phyloP scores from a whole-genome alignment of 2,113 vertebrate genomes.

The Grus americana region DNA sequence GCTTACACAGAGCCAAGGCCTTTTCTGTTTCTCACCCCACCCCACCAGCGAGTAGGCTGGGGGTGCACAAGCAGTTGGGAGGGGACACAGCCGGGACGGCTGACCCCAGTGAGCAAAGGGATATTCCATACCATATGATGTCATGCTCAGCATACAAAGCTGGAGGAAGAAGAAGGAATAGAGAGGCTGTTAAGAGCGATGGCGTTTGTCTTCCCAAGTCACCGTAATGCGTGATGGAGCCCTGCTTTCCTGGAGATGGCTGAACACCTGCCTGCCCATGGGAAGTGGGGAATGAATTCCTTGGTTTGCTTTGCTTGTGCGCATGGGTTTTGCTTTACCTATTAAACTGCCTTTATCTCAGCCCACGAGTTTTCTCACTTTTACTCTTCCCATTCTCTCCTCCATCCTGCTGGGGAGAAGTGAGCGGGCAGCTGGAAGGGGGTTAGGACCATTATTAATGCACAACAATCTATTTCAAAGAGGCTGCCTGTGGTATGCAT shows the following conservation, averaged over 20 bases:
- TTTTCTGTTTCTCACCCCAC: no score
- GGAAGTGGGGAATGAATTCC: background rate
- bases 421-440: background rate
- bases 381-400: background rate
- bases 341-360: background rate
- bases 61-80: background rate
- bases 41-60: background rate
- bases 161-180: background rate
- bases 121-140: background rate
- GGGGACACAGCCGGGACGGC: no score
- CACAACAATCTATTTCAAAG: background rate
- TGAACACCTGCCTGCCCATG: background rate
- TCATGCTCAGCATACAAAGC: background rate
- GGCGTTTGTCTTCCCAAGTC: background rate
- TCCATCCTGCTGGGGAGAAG: background rate
- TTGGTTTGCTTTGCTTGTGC: background rate
- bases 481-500: background rate
- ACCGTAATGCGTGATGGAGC: background rate
- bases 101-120: background rate
- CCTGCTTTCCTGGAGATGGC: background rate
- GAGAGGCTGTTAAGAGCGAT: accelerated
- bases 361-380: background rate
- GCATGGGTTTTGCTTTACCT: background rate
- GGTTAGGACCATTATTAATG: background rate
- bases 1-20: no score